Percentiles rank a stretch among this genome's conserved stretches.
Evolutionary conservation across 2,113 vertebrate species (phyloP).

Genomic region (Tychaedon coryphoeus): DNA sequence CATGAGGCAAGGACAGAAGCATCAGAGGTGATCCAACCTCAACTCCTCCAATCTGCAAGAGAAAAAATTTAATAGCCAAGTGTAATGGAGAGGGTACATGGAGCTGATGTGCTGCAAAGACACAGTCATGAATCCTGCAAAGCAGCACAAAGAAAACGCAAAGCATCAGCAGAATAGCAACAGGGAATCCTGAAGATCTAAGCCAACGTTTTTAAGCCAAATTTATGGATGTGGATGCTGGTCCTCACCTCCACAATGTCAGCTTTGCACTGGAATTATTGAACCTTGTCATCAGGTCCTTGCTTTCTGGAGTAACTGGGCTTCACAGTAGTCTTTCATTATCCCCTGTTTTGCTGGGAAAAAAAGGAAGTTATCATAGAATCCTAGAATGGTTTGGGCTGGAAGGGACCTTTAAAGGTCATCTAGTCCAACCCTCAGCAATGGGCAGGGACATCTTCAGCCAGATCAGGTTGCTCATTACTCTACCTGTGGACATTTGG

Average conservation of each 20-base stretch:
- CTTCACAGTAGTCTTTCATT: not conserved
- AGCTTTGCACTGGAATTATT: not conserved
- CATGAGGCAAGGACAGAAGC: not conserved
- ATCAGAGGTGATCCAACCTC: fast-evolving
- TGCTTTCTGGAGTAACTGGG: not conserved
- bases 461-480: not conserved
- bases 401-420: not conserved
- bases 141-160: not conserved
- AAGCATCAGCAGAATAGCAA: not conserved
- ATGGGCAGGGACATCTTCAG: not conserved
- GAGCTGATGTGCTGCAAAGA: not conserved
- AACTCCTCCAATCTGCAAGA: not conserved
- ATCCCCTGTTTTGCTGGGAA: not conserved
- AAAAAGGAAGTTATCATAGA: not conserved
- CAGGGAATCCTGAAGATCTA: not conserved
- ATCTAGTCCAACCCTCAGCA: not conserved
- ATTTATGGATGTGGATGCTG: not conserved
- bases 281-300: not conserved
- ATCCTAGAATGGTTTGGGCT: not conserved
- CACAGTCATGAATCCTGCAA: not conserved
- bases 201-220: not conserved
- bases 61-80: not conserved
- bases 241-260: not conserved
- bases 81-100: fast-evolving
- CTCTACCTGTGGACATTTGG: not conserved